Base-by-base conservation (phyloP, 2,888 invertebrate species). In the Busseola fusca region DNA sequence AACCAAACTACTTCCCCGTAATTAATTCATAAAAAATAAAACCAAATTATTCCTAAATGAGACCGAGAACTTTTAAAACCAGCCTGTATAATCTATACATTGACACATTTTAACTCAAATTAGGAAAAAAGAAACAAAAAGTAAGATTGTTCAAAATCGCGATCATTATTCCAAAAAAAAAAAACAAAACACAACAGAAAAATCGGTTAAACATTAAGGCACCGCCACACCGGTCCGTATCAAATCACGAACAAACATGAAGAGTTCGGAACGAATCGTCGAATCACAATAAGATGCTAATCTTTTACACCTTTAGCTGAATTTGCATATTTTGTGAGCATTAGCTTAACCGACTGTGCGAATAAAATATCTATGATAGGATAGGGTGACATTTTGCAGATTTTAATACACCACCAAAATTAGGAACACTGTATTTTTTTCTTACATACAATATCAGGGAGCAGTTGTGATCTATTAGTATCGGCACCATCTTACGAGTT, bases 231-330 rank as follows among this genome's bases (percentile, higher is more conserved):
- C 95, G 93, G 95, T 88, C 94, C 95, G 92, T 70, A 77, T 54
- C 95, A 86, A 94, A 95, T 94, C 89, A 90, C 88, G 88, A 89
- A 92, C 93, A 94, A 94, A 94, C 92, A 94, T 89, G 81, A 88
- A 93, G 94, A 92, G 91, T 78, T 89, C 91, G 93, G 89, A 92
- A 91, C 94, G 84, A 94, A 94, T 93, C 91, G 87, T 78, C 81
- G 88, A 91, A 92, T 92, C 93, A 93, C 89, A 95, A 94, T 93
- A 95, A 95, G 94, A 93, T 94, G 92, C 89, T 94, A 95, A 95
- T 94, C 95, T 94, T 93, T 89, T 86, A 93, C 95, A 95, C 95
- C 95, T 95, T 95, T 94, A 65, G 74, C n/a, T 27, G 57, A 60
- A 94, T 95, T 95, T 90, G 91, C 95, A 95, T 95, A 93, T 60